Conservation (phyloP, 2,113 vertebrate genomes). For the Atractosteus spatula region DNA sequence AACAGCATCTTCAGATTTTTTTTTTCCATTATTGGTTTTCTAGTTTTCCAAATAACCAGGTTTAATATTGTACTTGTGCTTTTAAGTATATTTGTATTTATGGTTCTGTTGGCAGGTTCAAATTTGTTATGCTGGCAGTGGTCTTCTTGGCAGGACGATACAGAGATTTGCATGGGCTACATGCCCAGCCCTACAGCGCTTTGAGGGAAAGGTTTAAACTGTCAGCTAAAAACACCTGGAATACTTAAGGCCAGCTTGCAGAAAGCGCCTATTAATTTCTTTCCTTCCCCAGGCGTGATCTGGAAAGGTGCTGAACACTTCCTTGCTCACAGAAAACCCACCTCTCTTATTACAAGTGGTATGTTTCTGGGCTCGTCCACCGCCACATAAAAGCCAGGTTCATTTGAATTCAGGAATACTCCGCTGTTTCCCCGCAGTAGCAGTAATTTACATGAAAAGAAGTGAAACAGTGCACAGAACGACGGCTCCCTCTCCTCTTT, state of each 20-base stretch:
- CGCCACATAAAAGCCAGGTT: too few relatives aligned
- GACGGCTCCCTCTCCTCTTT: too few relatives aligned
- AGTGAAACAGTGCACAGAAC: too few relatives aligned
- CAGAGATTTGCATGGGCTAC: slow-evolving; percentile 66
- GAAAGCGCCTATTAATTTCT: slow-evolving; percentile 39
- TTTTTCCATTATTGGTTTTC: too few relatives aligned
- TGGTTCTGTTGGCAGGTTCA: slow-evolving; percentile 25
- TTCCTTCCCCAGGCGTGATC: neutral
- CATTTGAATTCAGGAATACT: too few relatives aligned
- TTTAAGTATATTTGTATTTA: slow-evolving; percentile 5
- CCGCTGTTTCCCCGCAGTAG: too few relatives aligned
- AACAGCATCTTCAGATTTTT: too few relatives aligned
- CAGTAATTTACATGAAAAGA: too few relatives aligned
- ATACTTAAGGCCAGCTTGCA: slow-evolving; percentile 49
- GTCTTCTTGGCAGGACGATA: slow-evolving; percentile 49
- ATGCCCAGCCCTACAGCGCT: slow-evolving; percentile 62
- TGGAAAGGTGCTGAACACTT: neutral
- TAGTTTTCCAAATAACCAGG: too few relatives aligned
- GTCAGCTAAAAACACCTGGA: slow-evolving; percentile 76
- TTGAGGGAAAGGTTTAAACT: slow-evolving; percentile 58
- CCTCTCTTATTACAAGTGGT: too few relatives aligned
- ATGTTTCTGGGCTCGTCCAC: too few relatives aligned
- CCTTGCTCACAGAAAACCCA: too few relatives aligned
- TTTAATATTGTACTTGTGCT: neutral
- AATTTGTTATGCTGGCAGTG: slow-evolving; percentile 33